Base-by-base conservation (phyloP, 2,888 invertebrate genomes). In the Monopis laevigella region DNA sequence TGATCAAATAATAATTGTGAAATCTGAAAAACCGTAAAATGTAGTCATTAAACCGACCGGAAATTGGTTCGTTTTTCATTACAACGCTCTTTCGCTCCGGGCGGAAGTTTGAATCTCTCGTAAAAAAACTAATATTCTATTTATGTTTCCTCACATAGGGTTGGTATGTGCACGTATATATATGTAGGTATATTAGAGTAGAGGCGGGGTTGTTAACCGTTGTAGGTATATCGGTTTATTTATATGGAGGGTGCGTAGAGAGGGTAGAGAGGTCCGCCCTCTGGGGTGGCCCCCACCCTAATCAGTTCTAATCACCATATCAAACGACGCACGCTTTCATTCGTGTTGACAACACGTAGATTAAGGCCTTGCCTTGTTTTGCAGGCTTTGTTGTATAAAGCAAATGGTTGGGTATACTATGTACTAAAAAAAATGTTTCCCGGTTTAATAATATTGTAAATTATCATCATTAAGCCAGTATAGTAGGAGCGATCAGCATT, bases 281-380 rank as follows among this genome's bases (percentile, higher is more conserved):
- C 58, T 59, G 48, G 46, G 41, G 34, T 47, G 50, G 43, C 50
- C 43, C 45, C 46, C 48, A 48, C 36, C 70, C 75, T 80, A 80
- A 80, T 80, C 80, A 80, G 72, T 63, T 72, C 71, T 80, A 78
- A 80, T 80, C 80, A 80, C 74, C 80, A 80, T 80, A 80, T 80
- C 80, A 80, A 80, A 80, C 77, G 74, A 72, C 74, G 72, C 65
- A 70, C 69, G 66, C 71, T 62, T 65, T 69, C 72, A 72, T 75
- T 73, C 66, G 64, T 62, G 67, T 60, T 69, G 74, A 75, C 77
- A 77, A 75, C 74, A 71, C 17, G 17, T 16, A 17, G 16, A 32
- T 32, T 32, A 32, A 32, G 16, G 14, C 10, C 32, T n/a, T n/a
- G n/a, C n/a, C 14, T 32, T 13, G 13, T 32, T 14, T 30, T 29